Conservation (phyloP, 2,888 invertebrate species). For the Galerucella nymphaeae region DNA sequence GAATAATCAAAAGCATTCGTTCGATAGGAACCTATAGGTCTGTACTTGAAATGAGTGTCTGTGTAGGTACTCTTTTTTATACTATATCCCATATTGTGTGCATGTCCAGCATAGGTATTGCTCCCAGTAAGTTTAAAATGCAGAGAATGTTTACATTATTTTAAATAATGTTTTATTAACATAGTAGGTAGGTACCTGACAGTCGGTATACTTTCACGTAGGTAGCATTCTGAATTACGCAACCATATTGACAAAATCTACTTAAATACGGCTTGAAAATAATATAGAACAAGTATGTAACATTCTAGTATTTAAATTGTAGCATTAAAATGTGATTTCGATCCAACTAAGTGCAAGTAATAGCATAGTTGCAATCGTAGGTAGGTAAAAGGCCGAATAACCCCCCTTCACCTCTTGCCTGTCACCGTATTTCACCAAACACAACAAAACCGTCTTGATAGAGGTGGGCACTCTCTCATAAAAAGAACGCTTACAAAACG, state of each 20-base stretch:
- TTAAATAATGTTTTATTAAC: conserved; percentile 1
- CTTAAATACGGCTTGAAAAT: not conserved
- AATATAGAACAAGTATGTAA: not conserved
- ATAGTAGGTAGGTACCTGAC: not conserved
- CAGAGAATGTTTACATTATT: not conserved
- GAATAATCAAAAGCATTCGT: not conserved
- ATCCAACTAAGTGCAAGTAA: conserved; percentile 29
- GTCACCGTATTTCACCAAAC: conserved; percentile 20
- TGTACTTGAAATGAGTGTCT: too few species aligned
- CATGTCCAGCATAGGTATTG: not conserved
- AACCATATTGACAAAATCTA: conserved; percentile 1
- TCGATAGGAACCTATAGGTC: not conserved
- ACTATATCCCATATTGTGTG: not conserved
- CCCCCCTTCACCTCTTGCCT: conserved; percentile 29
- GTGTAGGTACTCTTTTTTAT: not conserved
- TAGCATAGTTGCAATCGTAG: conserved; percentile 35
- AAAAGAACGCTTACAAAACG: conserved; percentile 9
- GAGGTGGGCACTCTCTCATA: conserved; percentile 5
- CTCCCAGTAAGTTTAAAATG: not conserved
- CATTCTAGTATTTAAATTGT: conserved; percentile 13
- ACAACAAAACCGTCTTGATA: conserved; percentile 20
- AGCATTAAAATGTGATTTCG: conserved; percentile 21
- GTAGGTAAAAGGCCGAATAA: conserved; percentile 46
- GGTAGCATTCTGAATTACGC: not conserved
- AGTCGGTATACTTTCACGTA: conserved; percentile 5